Percentiles rank a stretch among this genome's conserved stretches.
phyloP scores from a whole-genome alignment of 2,797 vertebrate species.

The Okamejei kenojei region DNA sequence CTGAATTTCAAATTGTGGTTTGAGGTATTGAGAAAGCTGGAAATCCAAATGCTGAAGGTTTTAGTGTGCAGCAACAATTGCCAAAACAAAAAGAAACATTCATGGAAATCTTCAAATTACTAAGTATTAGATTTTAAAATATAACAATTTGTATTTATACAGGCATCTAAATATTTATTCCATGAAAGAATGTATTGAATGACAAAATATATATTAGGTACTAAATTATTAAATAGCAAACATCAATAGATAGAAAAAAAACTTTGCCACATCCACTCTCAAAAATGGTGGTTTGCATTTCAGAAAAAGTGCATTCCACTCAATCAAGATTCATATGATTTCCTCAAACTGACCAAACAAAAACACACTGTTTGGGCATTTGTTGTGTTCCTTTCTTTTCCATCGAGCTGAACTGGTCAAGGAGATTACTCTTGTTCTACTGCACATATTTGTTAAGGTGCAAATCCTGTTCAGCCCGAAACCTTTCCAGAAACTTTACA shows the following conservation, averaged over 20 bases:
- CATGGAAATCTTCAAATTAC: not conserved
- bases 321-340: not conserved
- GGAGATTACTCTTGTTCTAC: not conserved
- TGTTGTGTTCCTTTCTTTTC: no score
- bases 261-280: not conserved
- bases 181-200: not conserved
- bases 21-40: no score
- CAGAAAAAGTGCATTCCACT: not conserved
- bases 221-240: not conserved
- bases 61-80: not conserved
- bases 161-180: not conserved
- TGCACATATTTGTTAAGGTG: not conserved
- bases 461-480: not conserved
- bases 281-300: not conserved
- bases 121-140: not conserved
- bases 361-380: not conserved
- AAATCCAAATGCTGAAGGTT: not conserved
- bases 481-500: not conserved
- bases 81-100: not conserved
- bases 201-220: not conserved
- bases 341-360: not conserved
- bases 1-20: no score
- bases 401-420: not conserved
- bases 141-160: not conserved
- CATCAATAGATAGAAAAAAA: not conserved